phyloP scores from a whole-genome alignment of 2,113 vertebrate genomes.

The Scomber japonicus region DNA sequence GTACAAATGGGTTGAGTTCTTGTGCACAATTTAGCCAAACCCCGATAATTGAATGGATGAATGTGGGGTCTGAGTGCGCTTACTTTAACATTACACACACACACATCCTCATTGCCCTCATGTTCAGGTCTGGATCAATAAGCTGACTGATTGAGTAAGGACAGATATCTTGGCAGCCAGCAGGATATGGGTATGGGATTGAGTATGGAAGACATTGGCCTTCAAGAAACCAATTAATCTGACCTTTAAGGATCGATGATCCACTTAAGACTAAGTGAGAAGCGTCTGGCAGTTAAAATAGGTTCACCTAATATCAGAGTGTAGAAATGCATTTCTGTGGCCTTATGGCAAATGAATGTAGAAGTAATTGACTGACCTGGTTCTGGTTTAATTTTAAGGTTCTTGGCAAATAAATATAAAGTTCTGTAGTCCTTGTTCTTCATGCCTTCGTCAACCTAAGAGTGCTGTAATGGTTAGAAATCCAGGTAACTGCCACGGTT shows the following conservation, averaged over 20 bases:
- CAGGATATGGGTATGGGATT: conserved; percentile 46
- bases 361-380: neutral
- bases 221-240: conserved; percentile 67
- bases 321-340: conserved; percentile 28
- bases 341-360: conserved; percentile 27
- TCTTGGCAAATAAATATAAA: neutral
- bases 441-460: conserved; percentile 1
- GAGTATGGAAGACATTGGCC: conserved; percentile 50
- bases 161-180: conserved; percentile 55
- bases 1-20: conserved; percentile 44
- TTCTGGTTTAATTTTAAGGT: neutral
- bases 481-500: neutral
- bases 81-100: conserved; percentile 31
- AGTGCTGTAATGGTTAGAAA: conserved; percentile 6
- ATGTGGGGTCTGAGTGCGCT: conserved; percentile 18
- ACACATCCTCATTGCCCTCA: conserved; percentile 22
- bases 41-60: conserved; percentile 39
- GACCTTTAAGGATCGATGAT: conserved; percentile 71
- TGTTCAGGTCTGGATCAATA: conserved; percentile 69
- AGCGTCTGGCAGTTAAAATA: conserved; percentile 52
- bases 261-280: conserved; percentile 62
- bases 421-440: neutral
- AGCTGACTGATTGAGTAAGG: conserved; percentile 68
- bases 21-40: conserved; percentile 28
- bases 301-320: conserved; percentile 32